Evolutionary conservation across 1,140 invertebrate species (phyloP).

Genomic region (Achatina immaculata): DNA sequence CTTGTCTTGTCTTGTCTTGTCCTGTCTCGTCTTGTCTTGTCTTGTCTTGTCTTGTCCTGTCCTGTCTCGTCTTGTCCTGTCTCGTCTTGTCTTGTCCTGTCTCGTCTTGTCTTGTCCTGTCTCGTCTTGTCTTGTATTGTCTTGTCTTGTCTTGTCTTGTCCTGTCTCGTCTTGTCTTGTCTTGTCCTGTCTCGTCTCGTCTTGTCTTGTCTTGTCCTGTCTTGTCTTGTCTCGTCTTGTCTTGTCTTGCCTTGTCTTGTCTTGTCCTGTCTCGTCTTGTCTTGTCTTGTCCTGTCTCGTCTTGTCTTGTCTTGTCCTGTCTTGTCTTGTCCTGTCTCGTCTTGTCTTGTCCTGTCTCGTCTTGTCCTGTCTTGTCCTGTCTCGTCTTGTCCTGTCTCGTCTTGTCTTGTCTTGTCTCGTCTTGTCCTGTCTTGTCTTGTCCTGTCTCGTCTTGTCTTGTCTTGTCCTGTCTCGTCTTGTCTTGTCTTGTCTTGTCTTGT

Average conservation of each 20-base stretch:
- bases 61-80: slow-evolving; percentile 27
- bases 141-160: slow-evolving; percentile 32
- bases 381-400: slow-evolving; percentile 28
- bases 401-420: slow-evolving; percentile 28
- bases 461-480: slow-evolving; percentile 30
- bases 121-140: background rate
- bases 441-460: slow-evolving; percentile 26
- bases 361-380: slow-evolving; percentile 31
- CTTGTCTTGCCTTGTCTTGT: slow-evolving; percentile 29
- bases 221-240: slow-evolving; percentile 34
- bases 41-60: slow-evolving; percentile 29
- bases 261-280: slow-evolving; percentile 29
- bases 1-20: slow-evolving; percentile 31
- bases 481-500: slow-evolving; percentile 25
- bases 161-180: slow-evolving; percentile 29
- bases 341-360: slow-evolving; percentile 29
- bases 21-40: slow-evolving; percentile 33
- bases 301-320: slow-evolving; percentile 31
- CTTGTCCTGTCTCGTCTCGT: slow-evolving; percentile 30
- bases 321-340: slow-evolving; percentile 30
- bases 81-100: slow-evolving; percentile 32
- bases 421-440: slow-evolving; percentile 27
- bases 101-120: slow-evolving; percentile 33
- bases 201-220: slow-evolving; percentile 30
- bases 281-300: slow-evolving; percentile 31